Evolutionary conservation across 1,140 invertebrate species (phyloP), one percentile per base, ranked within the genome.

Genomic region (Coelopa frigida): DNA sequence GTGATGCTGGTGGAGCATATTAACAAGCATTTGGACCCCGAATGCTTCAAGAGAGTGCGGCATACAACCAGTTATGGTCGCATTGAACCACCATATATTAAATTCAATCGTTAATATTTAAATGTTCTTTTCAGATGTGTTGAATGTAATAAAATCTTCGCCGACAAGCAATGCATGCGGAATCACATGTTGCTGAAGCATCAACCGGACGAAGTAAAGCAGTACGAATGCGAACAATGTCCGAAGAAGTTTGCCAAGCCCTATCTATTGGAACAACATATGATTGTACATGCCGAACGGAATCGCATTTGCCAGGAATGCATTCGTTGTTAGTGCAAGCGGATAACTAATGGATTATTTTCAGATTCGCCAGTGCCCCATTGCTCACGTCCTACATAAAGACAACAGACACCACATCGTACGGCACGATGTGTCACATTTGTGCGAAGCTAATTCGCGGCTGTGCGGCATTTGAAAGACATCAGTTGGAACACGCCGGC

Each of bases 41-140:
- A 64, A 48, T 60, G 54, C 45, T 64, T 61, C 44, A 64, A 62
- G 63, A 62, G 55, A 61, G 59, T 55, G 54, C 56, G 63, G 57
- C 54, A 51, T 54, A 56, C n/a, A n/a, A n/a, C n/a, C n/a, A n/a
- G n/a, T n/a, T n/a, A n/a, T n/a, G n/a, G n/a, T n/a, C n/a, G n/a
- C n/a, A n/a, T n/a, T n/a, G n/a, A n/a, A n/a, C n/a, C n/a, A n/a
- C n/a, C n/a, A n/a, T 50, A 40, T 46, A 48, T 22, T 29, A 44
- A 29, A 39, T 21, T 4, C 4, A 15, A 10, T 29, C 12, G 20
- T 26, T 15, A 18, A 17, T n/a, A 0, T 5, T 27, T 36, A 15
- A 2, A 26, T 47, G 10, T 6, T 21, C 24, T 26, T 12, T 40
- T 27, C 15, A 67, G 63, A 43, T 67, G 63, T 39, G 46, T 50